Conservation (phyloP, 2,888 invertebrate genomes). For the Pterostichus niger region DNA sequence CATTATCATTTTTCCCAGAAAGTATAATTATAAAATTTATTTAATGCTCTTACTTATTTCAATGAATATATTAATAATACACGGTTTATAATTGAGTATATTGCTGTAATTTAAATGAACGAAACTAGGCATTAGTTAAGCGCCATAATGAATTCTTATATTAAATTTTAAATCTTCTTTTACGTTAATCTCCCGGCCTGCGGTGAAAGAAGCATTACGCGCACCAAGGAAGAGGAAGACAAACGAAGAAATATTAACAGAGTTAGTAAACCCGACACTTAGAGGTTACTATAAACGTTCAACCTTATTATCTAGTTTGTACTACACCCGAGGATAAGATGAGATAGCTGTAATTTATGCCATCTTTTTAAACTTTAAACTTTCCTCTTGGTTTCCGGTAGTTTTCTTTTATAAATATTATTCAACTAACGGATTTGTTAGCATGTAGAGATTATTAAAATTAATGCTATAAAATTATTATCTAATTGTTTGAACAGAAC, state of each 20-base stretch:
- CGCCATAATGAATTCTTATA: conserved; percentile 47
- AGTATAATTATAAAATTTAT: conserved; percentile 50
- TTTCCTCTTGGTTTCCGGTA: no score
- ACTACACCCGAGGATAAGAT: no score
- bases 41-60: conserved; percentile 28
- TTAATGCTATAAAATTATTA: no score
- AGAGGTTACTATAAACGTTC: neutral
- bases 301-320: no score
- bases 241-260: conserved; percentile 2
- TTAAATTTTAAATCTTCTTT: conserved; percentile 49
- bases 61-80: conserved; percentile 43
- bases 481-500: no score
- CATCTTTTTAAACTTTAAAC: no score
- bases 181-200: conserved; percentile 42
- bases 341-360: no score
- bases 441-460: no score
- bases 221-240: neutral
- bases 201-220: neutral
- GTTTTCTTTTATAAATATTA: no score
- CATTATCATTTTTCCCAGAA: conserved; percentile 40
- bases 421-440: no score
- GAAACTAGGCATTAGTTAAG: conserved; percentile 36
- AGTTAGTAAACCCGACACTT: conserved; percentile 20
- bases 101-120: conserved; percentile 44
- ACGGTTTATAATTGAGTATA: conserved; percentile 9